Base-by-base conservation (phyloP, 64 coral and sea anemone species). In the Hydrozoanthus tunicans region DNA sequence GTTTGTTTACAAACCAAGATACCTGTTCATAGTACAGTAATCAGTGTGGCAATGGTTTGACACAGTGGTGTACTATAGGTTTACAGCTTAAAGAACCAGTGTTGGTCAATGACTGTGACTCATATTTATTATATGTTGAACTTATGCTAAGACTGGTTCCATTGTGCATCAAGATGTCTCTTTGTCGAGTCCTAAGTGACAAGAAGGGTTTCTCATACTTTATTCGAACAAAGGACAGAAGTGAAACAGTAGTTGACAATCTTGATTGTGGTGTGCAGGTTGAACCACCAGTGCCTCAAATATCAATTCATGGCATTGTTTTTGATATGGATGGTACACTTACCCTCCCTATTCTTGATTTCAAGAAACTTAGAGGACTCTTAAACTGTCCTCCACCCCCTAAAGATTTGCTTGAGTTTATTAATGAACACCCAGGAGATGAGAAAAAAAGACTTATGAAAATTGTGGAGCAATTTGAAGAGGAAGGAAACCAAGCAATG, bases 271-370 rank as follows among this genome's bases (percentile, higher is more conserved):
- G 83, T 43, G 1, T 26, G n/a, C n/a, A 56, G 15, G 24, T 32
- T 86, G 53, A 11, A 25, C 9, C 32, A 4, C 65, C 70, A 73
- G 14, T 51, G 51, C 83, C 70, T 62, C 32, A 73, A n/a, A 89
- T 98, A 53, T 79, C 91, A 62, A 64, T 98, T 13, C 73, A 90
- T 86, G 96, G 96, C 0, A 55, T 98, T 79, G 88, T 98, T 53
- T 98, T 98, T 90, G 96, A 98, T 86, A 80, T 98, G 83, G 96
- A 98, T 85, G 96, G 96, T 4, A 98, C 96, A 71, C 77, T 98
- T 27, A 98, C 96, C 90, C 32, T 98, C 26, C 96, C 96, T 53
- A 81, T 94, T 61, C 72, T 98, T 27, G 70, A 98, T 24, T 98
- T 98, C 67, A 64, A 89, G 17, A 90, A 84, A 14, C 66, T 98